phyloP scores from a whole-genome alignment of 30 jellyfish, hydroid and myxozoan genomes.

The Turritopsis rubra region DNA sequence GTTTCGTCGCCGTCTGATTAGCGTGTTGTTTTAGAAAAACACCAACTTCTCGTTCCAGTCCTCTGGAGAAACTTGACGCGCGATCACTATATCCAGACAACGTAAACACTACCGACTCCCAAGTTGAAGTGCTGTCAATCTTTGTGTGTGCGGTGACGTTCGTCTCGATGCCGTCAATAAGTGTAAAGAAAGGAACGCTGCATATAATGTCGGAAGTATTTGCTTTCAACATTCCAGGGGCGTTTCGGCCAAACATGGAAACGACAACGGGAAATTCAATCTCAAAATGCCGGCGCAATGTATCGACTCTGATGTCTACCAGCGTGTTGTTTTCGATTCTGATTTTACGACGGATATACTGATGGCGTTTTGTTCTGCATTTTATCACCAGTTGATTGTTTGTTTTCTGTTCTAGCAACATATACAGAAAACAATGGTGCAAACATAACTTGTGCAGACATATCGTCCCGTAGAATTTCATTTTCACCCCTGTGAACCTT shows the following conservation, averaged over 20 bases:
- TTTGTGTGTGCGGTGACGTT: background rate
- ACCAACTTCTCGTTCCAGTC: background rate
- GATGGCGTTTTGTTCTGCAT: conserved; percentile 3
- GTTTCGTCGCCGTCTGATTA: background rate
- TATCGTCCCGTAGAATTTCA: background rate
- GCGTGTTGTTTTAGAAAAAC: background rate
- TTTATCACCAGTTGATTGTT: background rate
- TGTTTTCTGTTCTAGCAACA: background rate
- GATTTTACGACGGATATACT: conserved; percentile 6
- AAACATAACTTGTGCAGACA: conserved; percentile 5
- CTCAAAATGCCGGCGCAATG: background rate
- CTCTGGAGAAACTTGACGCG: background rate
- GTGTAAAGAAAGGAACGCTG: background rate
- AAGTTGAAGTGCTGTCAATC: background rate
- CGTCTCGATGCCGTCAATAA: background rate
- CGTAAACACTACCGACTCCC: conserved; percentile 4
- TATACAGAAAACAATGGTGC: background rate
- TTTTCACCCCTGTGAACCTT: background rate
- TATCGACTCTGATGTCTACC: background rate
- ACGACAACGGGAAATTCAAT: background rate
- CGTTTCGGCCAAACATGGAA: background rate
- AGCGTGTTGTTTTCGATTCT: background rate
- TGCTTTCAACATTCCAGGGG: background rate
- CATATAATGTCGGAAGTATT: background rate
- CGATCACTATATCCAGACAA: conserved; percentile 9